Conservation (phyloP, 2,888 invertebrate genomes). For the Pyrocoelia pectoralis region DNA sequence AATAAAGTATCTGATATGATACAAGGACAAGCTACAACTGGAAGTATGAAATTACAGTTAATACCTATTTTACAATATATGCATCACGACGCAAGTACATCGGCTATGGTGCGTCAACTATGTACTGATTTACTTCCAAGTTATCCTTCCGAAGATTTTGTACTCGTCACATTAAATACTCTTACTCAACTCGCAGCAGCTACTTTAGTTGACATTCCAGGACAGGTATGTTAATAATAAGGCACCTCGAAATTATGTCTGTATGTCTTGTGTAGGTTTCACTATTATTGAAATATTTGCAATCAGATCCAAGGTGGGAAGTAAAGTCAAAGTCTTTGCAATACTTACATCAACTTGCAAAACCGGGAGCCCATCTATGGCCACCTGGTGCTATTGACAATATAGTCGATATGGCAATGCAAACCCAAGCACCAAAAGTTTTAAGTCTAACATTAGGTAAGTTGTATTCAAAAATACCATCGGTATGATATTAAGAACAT, state of each 20-base stretch:
- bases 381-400: constrained; percentile 64
- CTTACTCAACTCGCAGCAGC: constrained; percentile 88
- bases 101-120: constrained; percentile 73
- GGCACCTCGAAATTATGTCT: background rate
- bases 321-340: constrained; percentile 74
- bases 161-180: constrained; percentile 83
- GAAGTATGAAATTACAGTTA: constrained; percentile 88
- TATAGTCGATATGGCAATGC: constrained; percentile 54
- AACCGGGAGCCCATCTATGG: constrained; percentile 82
- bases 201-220: constrained; percentile 89
- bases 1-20: constrained; percentile 96
- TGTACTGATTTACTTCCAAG: constrained; percentile 77
- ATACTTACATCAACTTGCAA: constrained; percentile 73
- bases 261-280: constrained; percentile 58
- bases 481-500: no score
- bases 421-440: constrained; percentile 51
- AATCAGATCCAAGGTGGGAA: constrained; percentile 72
- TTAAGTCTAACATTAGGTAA: constrained; percentile 52
- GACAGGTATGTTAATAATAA: constrained; percentile 70
- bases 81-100: constrained; percentile 78
- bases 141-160: constrained; percentile 83
- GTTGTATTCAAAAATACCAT: no score
- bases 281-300: constrained; percentile 69
- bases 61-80: constrained; percentile 93
- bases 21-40: constrained; percentile 89